Conservation (phyloP, 2,888 invertebrate species). For the Drosophila prostipennis region DNA sequence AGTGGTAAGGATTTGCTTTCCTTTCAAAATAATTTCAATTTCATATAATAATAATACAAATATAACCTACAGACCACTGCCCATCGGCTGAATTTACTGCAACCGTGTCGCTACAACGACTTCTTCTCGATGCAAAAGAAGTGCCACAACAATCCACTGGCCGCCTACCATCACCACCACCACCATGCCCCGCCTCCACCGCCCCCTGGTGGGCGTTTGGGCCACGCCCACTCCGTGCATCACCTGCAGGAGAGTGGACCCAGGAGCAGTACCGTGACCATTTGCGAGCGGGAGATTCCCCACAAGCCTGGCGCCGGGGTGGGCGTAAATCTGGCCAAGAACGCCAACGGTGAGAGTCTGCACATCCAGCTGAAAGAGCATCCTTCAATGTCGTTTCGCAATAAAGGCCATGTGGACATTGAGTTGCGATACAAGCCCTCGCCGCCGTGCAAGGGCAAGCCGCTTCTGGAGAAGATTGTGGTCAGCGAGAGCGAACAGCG, state of each 20-base stretch:
- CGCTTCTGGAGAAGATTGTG: constrained; percentile 86
- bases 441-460: constrained; percentile 81
- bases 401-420: constrained; percentile 87
- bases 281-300: constrained; percentile 79
- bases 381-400: constrained; percentile 88
- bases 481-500: constrained; percentile 80
- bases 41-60: too few species aligned
- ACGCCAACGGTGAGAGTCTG: constrained; percentile 79
- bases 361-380: constrained; percentile 85
- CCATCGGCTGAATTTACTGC: constrained; percentile 80
- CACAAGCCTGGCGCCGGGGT: constrained; percentile 55
- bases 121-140: constrained; percentile 81
- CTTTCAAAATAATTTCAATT: too few species aligned
- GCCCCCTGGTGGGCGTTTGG: constrained; percentile 45
- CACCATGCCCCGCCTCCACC: constrained; percentile 60
- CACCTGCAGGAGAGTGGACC: constrained; percentile 73
- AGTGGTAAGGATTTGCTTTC: constrained; percentile 81
- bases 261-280: constrained; percentile 71
- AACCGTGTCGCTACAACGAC: constrained; percentile 82
- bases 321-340: constrained; percentile 66
- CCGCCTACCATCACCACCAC: constrained; percentile 71
- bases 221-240: constrained; percentile 68
- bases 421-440: constrained; percentile 88
- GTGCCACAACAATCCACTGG: constrained; percentile 74
- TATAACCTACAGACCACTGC: constrained; percentile 60